phyloP scores from a whole-genome alignment of 2,888 invertebrate genomes.

The Acleris sparsana region DNA sequence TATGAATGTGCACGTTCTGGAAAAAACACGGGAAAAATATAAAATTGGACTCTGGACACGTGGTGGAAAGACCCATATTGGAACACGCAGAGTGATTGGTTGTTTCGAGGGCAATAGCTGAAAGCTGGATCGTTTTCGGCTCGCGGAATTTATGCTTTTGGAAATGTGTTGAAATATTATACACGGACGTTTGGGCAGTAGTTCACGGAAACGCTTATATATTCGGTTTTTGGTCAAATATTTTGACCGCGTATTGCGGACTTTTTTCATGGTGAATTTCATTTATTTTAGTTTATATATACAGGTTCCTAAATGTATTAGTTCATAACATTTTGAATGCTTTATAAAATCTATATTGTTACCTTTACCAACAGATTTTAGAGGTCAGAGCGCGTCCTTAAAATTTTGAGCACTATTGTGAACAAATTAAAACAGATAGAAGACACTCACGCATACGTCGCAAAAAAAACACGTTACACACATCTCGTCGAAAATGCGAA shows the following conservation, averaged over 20 bases:
- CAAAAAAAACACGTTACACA: too few species aligned
- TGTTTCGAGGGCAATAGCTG: constrained; percentile 27
- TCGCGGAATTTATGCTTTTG: constrained; percentile 19
- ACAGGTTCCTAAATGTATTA: background rate
- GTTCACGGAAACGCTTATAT: background rate
- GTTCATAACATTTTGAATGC: too few species aligned
- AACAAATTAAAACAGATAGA: too few species aligned
- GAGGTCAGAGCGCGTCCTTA: too few species aligned
- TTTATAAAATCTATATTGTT: too few species aligned
- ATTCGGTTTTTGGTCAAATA: background rate
- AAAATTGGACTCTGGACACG: constrained; percentile 4
- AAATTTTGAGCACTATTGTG: too few species aligned
- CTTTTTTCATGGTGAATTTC: background rate
- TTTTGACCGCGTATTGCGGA: background rate
- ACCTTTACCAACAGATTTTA: too few species aligned
- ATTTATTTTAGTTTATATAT: background rate
- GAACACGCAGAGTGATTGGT: constrained; percentile 8
- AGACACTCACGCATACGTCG: too few species aligned
- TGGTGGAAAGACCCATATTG: constrained; percentile 1
- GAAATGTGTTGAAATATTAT: constrained; percentile 14
- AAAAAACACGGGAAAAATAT: background rate
- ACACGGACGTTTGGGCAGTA: background rate
- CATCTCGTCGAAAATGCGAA: background rate
- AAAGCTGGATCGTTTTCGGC: constrained; percentile 26
- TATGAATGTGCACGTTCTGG: constrained; percentile 34